phyloP scores from a whole-genome alignment of 2,797 vertebrate genomes.

The Natrix natrix region DNA sequence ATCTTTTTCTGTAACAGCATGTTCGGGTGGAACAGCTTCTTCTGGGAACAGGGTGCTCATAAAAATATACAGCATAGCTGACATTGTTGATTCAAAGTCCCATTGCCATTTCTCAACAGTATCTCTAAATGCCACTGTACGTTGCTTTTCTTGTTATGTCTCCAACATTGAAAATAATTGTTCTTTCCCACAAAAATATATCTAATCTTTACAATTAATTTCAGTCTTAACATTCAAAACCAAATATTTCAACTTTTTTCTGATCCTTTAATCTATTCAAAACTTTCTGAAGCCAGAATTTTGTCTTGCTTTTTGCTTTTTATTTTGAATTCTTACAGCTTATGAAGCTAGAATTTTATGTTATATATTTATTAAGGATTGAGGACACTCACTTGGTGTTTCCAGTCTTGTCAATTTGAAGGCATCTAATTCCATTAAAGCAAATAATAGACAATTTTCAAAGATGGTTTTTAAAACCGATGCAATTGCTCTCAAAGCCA shows the following conservation, averaged over 20 bases:
- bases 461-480: not conserved
- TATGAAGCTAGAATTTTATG: not conserved
- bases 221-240: not conserved
- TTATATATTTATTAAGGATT: not conserved
- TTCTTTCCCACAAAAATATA: not conserved
- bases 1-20: not conserved
- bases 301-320: not conserved
- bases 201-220: not conserved
- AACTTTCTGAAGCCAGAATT: not conserved
- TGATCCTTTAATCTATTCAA: not conserved
- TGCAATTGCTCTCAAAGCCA: not conserved
- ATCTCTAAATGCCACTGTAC: not conserved
- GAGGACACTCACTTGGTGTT: not conserved
- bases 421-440: not conserved
- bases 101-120: not conserved
- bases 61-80: not conserved
- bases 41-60: not conserved
- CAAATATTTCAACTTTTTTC: not conserved
- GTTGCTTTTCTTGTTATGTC: not conserved
- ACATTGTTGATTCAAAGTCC: not conserved
- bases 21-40: not conserved
- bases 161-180: not conserved
- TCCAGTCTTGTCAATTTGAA: not conserved
- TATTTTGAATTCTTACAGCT: not conserved
- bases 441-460: not conserved